Evolutionary conservation across 2,888 invertebrate species (phyloP), one percentile per base, ranked within the genome.

Genomic region (Flexamia atlantica): DNA sequence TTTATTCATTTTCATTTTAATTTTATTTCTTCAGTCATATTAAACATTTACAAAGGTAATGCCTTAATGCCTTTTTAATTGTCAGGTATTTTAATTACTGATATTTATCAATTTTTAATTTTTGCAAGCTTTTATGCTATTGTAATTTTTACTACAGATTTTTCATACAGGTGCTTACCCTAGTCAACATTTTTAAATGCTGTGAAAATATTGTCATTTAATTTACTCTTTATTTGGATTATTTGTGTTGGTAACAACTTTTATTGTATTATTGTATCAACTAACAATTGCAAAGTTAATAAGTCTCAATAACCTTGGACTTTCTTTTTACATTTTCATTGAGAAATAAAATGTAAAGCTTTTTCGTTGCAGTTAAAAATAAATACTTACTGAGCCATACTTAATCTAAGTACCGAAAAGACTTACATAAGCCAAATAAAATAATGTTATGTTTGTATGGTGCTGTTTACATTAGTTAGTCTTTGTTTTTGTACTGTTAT

Each of bases 341-440:
- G 46, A 46, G 46, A 17, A 3, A 46, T 46, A 17, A 17, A 17
- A 12, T 17, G 14, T 46, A 12, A 7, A 12, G n/a, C 17, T 12
- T 12, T 12, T 46, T 17, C 17, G 7, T 46, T 17, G 7, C 17
- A 12, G 2, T 46, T 46, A 46, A 17, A 4, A 36, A 46, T 17
- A 9, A 12, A 40, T 46, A 12, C 12, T 46, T 2, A 12, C 17
- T 12, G 2, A 17, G 2, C 46, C 46, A 46, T 46, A 12, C 12
- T 57, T 57, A 23, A 10, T 57, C 3, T 57, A 57, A 23, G 57
- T 57, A 12, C 23, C 57, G 23, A 23, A 57, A 57, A 57, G 57
- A 57, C 57, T 57, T 57, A 23, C 20, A 57, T 7, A 23, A 57
- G 57, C 57, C 57, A 57, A 57, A 57, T 57, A 57, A 50, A 50